Base-by-base conservation (phyloP, 35 echinoderm and acorn worm species). In the Lytechinus pictus region DNA sequence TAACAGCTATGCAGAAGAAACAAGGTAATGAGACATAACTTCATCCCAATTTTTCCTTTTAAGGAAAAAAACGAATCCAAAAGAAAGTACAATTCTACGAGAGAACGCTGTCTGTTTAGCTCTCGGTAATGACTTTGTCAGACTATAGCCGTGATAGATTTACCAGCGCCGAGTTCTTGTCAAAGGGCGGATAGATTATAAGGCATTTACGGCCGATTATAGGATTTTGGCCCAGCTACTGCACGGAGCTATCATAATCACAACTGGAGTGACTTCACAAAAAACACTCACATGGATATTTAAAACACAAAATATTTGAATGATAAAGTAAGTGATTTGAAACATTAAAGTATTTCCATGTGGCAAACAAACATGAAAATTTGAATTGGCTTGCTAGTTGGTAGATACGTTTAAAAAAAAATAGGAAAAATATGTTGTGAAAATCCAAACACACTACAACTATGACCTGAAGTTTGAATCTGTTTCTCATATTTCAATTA, bases 101-200 rank as follows among this genome's bases (percentile, higher is more conserved):
- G 66, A 79, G 66, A 24, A 79, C 19, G 66, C 66, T n/a, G 66
- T 79, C 66, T n/a, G 66, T 79, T 79, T 79, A 79, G 66, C 66
- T 1, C 4, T 79, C 66, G 19, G 19, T 79, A 79, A 79, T 79
- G 66, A 79, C 66, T 24, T 79, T 79, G 66, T 79, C 66, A 79
- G 66, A 79, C 66, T 19, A n/a, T n/a, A 79, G 21, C 7, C 19
- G 66, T 79, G 66, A 79, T 79, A 24, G 66, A 79, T 79, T n/a
- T 79, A n/a, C 66, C 66, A 79, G 19, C 8, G 4, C 8, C 6
- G 14, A 79, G 19, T 24, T 79, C 66, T 79, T 79, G 66, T 79
- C 66, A 79, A n/a, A 79, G 66, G 66, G 66, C 66, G 66, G 66
- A 79, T 79, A 79, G 66, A 79, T 79, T 79, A 79, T 79, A 24